These are phyloP conservation scores for Pyxicephalus adspersus DNA, from an alignment of 2,113 vertebrate species.

Conservation along the genomic window DNA sequence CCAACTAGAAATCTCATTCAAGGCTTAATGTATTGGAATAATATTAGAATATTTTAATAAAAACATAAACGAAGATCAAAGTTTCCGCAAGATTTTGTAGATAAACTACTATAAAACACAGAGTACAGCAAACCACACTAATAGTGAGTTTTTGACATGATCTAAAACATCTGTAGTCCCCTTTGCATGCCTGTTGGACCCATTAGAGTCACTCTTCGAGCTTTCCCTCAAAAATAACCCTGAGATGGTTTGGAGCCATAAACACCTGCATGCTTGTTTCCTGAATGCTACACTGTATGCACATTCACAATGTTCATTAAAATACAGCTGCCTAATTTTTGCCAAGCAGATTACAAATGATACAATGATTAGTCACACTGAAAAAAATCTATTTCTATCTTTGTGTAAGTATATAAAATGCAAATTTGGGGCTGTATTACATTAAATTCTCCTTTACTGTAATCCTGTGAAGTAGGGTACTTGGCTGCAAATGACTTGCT, in stretches of 20 bases:
- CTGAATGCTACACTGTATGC: conserved; percentile 63
- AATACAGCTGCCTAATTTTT: conserved; percentile 66
- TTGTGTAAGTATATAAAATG: conserved; percentile 12
- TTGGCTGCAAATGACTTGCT: too few relatives aligned
- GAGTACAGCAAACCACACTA: not conserved
- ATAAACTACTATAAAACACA: too few relatives aligned
- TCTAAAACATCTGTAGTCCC: conserved; percentile 16
- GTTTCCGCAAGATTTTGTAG: too few relatives aligned
- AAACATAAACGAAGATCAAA: too few relatives aligned
- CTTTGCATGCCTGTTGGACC: conserved; percentile 6
- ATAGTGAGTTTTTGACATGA: not conserved
- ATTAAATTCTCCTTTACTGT: too few relatives aligned
- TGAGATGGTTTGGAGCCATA: conserved; percentile 68
- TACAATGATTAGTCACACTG: conserved; percentile 51
- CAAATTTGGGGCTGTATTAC: not conserved
- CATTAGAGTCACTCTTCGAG: conserved; percentile 30
- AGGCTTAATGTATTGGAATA: too few relatives aligned
- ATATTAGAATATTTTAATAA: too few relatives aligned
- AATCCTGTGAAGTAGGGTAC: too few relatives aligned
- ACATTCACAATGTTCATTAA: conserved; percentile 64
- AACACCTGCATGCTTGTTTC: conserved; percentile 71
- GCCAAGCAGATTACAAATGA: conserved; percentile 31
- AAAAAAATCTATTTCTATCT: conserved; percentile 43
- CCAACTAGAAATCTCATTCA: too few relatives aligned
- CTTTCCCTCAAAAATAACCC: conserved; percentile 48